phyloP scores from a whole-genome alignment of 2,797 vertebrate genomes.

The Saxicola maurus region DNA sequence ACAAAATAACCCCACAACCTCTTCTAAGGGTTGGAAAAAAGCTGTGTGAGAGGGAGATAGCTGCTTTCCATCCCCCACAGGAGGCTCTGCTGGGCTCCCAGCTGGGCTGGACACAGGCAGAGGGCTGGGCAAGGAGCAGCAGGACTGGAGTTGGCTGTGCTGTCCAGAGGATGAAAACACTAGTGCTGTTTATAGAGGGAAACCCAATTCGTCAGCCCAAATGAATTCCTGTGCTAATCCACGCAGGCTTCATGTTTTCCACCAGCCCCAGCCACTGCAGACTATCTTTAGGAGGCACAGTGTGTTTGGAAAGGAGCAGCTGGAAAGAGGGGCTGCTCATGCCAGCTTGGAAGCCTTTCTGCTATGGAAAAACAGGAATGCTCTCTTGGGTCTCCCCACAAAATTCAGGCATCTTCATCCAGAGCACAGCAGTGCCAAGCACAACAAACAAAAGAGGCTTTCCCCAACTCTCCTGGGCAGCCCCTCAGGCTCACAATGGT shows the following conservation, averaged over 20 bases:
- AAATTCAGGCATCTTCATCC: constrained; percentile 77
- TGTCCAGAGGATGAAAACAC: constrained; percentile 62
- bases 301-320: constrained; percentile 77
- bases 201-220: constrained; percentile 77
- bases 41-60: constrained; percentile 4
- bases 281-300: constrained; percentile 82
- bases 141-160: constrained; percentile 65
- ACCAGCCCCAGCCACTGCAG: constrained; percentile 62
- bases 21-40: background rate
- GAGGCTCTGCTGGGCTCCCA: background rate
- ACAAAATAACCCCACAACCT: background rate
- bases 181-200: constrained; percentile 85
- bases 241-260: constrained; percentile 81
- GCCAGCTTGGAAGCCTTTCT: constrained; percentile 82
- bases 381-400: constrained; percentile 75
- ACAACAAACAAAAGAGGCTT: constrained; percentile 91
- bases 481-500: constrained; percentile 86
- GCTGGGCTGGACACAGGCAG: constrained; percentile 50
- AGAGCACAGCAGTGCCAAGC: constrained; percentile 80
- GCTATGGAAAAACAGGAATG: constrained; percentile 78
- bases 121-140: background rate
- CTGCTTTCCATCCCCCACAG: constrained; percentile 34
- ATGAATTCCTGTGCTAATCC: constrained; percentile 75
- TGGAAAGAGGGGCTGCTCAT: constrained; percentile 74
- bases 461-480: constrained; percentile 85